phyloP scores from a whole-genome alignment of 2,113 vertebrate genomes.

The Mohoua ochrocephala region DNA sequence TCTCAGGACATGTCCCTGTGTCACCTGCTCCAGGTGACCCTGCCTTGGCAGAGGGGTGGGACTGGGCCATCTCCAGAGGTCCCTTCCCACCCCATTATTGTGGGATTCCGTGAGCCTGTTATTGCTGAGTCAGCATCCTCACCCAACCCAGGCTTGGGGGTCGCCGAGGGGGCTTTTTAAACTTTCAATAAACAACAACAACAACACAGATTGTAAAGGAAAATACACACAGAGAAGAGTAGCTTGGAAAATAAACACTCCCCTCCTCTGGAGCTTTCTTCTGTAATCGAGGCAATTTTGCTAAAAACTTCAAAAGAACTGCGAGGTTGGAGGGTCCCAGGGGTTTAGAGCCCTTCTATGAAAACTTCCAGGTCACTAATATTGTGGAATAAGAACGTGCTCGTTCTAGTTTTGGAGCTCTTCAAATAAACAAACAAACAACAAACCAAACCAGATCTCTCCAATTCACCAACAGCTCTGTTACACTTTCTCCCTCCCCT shows the following conservation, averaged over 20 bases:
- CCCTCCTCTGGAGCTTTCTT: background rate
- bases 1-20: background rate
- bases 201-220: background rate
- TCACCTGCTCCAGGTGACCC: background rate
- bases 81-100: background rate
- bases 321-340: background rate
- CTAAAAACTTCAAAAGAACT: background rate
- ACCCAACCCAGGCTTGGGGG: background rate
- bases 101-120: background rate
- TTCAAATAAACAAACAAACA: background rate
- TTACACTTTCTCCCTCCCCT: background rate
- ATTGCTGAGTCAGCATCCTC: background rate
- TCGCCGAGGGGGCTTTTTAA: background rate
- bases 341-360: background rate
- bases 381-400: background rate
- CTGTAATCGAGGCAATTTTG: background rate
- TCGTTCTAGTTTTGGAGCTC: background rate
- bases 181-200: background rate
- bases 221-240: background rate
- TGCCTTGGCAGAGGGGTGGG: background rate
- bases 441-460: background rate
- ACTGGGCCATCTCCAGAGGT: background rate
- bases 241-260: background rate
- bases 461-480: background rate
- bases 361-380: background rate